Conservation (phyloP, 2,113 vertebrate species). For the Xyliphius kryptos region DNA sequence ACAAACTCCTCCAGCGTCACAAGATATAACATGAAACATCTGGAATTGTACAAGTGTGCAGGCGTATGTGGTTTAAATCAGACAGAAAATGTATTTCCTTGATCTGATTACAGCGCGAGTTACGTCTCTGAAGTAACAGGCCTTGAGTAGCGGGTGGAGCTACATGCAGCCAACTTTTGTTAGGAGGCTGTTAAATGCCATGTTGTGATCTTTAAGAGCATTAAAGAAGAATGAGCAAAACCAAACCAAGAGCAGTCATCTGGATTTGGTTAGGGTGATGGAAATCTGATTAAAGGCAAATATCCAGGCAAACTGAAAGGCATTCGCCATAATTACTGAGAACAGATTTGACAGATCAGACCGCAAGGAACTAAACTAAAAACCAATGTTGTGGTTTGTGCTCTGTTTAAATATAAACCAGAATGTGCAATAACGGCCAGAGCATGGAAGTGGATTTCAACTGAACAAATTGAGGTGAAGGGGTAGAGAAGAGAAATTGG, state of each 20-base stretch:
- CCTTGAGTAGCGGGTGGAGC: too few species aligned
- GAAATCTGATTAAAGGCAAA: conserved; percentile 55
- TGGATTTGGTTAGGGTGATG: conserved; percentile 51
- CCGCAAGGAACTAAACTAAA: conserved; percentile 60
- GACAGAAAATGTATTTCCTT: too few species aligned
- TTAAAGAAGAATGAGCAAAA: too few species aligned
- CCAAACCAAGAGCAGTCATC: conserved; percentile 46
- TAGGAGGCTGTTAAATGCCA: conserved; percentile 55
- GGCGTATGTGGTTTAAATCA: too few species aligned
- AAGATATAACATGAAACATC: too few species aligned
- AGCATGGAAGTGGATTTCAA: conserved; percentile 36
- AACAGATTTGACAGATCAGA: conserved; percentile 55
- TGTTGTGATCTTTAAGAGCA: too few species aligned
- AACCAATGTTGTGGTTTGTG: conserved; percentile 54
- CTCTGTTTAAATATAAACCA: conserved; percentile 44
- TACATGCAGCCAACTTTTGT: too few species aligned
- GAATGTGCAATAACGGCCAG: conserved; percentile 44
- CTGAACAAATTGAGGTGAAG: conserved; percentile 47
- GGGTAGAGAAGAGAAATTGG: conserved; percentile 28
- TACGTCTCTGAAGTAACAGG: too few species aligned
- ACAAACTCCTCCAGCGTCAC: too few species aligned
- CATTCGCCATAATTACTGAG: conserved; percentile 55
- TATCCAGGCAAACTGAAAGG: conserved; percentile 51
- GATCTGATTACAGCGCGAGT: too few species aligned
- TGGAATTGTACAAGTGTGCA: too few species aligned